A percentile compares a stretch with the other conserved stretches of the same genome.
Conservation (phyloP, 2,797 vertebrate species). For the Lithobates sylvaticus region DNA sequence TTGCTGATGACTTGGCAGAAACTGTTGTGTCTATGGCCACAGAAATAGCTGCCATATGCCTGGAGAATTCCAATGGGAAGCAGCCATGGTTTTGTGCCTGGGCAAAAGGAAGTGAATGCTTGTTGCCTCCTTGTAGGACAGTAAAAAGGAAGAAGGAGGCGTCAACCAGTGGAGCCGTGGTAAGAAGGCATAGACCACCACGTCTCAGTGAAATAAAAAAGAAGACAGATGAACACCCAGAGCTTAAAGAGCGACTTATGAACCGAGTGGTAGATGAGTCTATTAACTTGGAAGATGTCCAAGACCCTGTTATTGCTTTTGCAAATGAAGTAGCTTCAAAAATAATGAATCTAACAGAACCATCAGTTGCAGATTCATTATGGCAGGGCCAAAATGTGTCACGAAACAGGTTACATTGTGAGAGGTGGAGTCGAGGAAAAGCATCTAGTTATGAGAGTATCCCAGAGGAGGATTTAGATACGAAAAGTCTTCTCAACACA, state of each 20-base stretch:
- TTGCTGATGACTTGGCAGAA: constrained; percentile 93
- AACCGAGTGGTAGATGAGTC: constrained; percentile 97
- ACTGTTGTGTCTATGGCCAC: constrained; percentile 99
- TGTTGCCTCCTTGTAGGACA: constrained; percentile 82
- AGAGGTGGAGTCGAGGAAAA: constrained; percentile 90
- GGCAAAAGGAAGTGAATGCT: constrained; percentile 81
- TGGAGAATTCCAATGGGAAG: constrained; percentile 95
- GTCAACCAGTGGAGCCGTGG: constrained; percentile 74
- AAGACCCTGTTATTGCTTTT: constrained; percentile 88
- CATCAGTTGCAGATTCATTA: constrained; percentile 86
- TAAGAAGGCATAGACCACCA: constrained; percentile 92
- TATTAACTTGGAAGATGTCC: constrained; percentile 86
- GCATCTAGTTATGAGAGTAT: constrained; percentile 96
- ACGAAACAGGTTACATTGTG: constrained; percentile 87
- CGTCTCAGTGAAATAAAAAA: constrained; percentile 98
- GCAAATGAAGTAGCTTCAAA: constrained; percentile 93
- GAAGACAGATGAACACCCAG: constrained; percentile 96
- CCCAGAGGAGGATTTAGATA: constrained; percentile 88
- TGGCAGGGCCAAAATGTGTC: constrained; percentile 85
- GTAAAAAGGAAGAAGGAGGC: constrained; percentile 89
- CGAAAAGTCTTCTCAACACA: constrained; percentile 79
- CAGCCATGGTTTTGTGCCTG: constrained; percentile 98
- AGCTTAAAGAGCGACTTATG: constrained; percentile 95
- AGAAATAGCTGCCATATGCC: constrained; percentile 95
- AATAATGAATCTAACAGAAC: constrained; percentile 93